A percentile compares a stretch with the other conserved stretches of the same genome.
These are phyloP conservation scores for Microchirus variegatus DNA, from an alignment of 2,797 vertebrate species.

Conservation along the genomic window DNA sequence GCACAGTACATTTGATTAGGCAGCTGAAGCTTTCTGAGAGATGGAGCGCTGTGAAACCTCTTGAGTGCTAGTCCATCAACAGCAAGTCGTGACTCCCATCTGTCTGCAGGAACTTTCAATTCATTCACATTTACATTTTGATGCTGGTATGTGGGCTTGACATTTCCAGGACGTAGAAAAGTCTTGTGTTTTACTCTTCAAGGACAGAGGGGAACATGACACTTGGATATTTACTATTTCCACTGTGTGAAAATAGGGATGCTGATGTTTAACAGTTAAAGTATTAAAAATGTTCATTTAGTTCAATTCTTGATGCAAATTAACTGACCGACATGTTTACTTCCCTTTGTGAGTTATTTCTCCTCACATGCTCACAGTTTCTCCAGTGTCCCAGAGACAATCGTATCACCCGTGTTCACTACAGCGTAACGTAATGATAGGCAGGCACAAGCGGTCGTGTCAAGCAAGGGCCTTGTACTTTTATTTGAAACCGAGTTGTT, in stretches of 20 bases:
- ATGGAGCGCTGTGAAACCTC: conserved; percentile 25
- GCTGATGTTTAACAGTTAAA: conserved; percentile 6
- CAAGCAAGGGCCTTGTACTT: too few relatives aligned
- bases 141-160: conserved; percentile 46
- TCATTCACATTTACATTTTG: conserved; percentile 56
- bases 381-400: too few relatives aligned
- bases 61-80: conserved; percentile 51
- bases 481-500: too few relatives aligned
- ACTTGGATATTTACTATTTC: conserved; percentile 29
- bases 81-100: conserved; percentile 30
- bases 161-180: conserved; percentile 47
- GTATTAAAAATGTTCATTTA: conserved; percentile 17
- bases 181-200: conserved; percentile 35
- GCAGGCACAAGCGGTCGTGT: too few relatives aligned
- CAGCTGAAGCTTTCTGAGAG: conserved; percentile 26
- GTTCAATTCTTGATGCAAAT: conserved; percentile 5
- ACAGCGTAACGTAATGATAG: too few relatives aligned
- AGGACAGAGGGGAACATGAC: conserved; percentile 32
- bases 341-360: too few relatives aligned
- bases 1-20: conserved; percentile 52
- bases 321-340: too few relatives aligned
- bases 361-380: too few relatives aligned
- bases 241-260: conserved; percentile 21
- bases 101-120: conserved; percentile 46
- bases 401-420: too few relatives aligned